phyloP scores from a whole-genome alignment of 2,888 invertebrate genomes.

The Trachelus stipa region DNA sequence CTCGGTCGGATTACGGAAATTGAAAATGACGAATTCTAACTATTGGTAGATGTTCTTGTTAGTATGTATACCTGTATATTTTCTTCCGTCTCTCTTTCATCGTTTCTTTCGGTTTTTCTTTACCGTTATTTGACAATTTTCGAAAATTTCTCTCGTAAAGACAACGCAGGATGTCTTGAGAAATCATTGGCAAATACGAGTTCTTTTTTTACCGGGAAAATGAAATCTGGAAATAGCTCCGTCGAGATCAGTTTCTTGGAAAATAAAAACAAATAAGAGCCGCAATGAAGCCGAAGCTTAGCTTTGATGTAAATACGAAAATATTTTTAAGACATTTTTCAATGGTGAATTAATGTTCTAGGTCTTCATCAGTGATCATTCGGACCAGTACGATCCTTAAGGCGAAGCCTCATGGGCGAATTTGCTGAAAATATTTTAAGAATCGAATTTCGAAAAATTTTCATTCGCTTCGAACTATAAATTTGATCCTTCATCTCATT shows the following conservation, averaged over 20 bases:
- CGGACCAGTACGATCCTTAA: not conserved
- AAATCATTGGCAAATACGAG: not conserved
- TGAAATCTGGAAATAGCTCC: not conserved
- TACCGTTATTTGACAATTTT: not conserved
- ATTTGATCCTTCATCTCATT: not conserved
- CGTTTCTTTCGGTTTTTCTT: not conserved
- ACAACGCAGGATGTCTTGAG: not conserved
- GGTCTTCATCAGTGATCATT: too few relatives aligned
- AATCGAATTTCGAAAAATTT: not conserved
- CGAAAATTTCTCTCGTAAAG: not conserved
- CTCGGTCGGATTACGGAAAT: not conserved
- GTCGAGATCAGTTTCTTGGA: not conserved
- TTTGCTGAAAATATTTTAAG: not conserved
- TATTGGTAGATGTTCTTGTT: not conserved
- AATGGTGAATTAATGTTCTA: too few relatives aligned
- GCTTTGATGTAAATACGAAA: not conserved
- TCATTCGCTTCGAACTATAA: too few relatives aligned
- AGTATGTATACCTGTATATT: not conserved
- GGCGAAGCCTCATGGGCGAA: not conserved
- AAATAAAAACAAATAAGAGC: not conserved
- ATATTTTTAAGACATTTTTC: not conserved
- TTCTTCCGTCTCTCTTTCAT: slow-evolving; percentile 12
- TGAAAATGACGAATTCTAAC: not conserved
- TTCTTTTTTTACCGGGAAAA: not conserved
- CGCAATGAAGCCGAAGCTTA: not conserved